phyloP scores from a whole-genome alignment of 2,888 invertebrate species.

The Tachina grossa region DNA sequence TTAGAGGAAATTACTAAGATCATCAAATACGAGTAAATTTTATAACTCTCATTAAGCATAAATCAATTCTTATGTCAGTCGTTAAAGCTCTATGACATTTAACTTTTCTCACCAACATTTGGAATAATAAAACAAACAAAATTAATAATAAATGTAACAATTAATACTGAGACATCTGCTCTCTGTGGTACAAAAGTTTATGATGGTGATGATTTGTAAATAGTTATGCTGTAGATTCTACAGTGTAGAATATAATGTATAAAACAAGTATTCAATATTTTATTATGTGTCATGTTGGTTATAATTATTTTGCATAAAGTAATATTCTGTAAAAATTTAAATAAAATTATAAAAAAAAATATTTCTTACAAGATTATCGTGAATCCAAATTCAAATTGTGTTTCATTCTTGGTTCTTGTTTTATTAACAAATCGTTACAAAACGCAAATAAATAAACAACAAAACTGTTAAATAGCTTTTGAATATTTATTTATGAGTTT shows the following conservation, averaged over 20 bases:
- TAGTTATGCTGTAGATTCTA: background rate
- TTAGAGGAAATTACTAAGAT: too few species aligned
- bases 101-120: too few species aligned
- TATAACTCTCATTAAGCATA: too few species aligned
- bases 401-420: background rate
- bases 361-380: background rate
- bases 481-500: constrained; percentile 1
- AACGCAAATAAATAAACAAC: background rate
- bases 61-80: too few species aligned
- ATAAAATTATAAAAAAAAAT: background rate
- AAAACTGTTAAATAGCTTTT: background rate
- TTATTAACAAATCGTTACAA: background rate
- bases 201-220: constrained; percentile 16
- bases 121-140: too few species aligned
- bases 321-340: constrained; percentile 34
- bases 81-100: too few species aligned
- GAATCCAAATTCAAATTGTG: background rate
- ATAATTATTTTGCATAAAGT: background rate
- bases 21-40: too few species aligned
- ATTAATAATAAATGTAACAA: too few species aligned
- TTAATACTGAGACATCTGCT: background rate
- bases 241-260: background rate
- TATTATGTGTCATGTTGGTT: background rate
- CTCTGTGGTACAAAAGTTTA: constrained; percentile 9
- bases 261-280: constrained; percentile 4